Evolutionary conservation across 2,113 vertebrate species (phyloP).

Genomic region (Arothron firmamentum): DNA sequence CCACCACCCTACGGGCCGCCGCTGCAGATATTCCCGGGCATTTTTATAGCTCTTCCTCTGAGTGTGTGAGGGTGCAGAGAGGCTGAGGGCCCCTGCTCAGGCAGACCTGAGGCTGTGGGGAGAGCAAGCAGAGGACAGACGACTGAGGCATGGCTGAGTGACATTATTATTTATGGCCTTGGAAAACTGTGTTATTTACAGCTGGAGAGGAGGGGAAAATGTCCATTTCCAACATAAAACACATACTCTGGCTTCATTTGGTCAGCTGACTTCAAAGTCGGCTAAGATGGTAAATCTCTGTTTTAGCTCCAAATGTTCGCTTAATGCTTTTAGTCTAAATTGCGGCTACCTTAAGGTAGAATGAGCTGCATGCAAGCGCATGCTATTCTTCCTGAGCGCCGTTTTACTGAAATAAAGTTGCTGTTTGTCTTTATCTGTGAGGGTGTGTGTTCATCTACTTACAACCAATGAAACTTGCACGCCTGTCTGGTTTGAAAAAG

Average conservation of each 20-base stretch:
- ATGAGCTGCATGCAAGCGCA: slow-evolving; percentile 39
- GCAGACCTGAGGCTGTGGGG: slow-evolving; percentile 54
- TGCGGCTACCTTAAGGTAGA: slow-evolving; percentile 19
- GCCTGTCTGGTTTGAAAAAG: slow-evolving; percentile 25
- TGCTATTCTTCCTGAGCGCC: slow-evolving; percentile 19
- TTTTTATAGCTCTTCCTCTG: slow-evolving; percentile 54
- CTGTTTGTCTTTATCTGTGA: slow-evolving; percentile 26
- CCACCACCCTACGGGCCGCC: slow-evolving; percentile 49
- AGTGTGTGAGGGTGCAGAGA: slow-evolving; percentile 58
- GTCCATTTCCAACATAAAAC: slow-evolving; percentile 61
- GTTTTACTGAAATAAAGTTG: slow-evolving; percentile 16
- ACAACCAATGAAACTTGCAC: slow-evolving; percentile 19
- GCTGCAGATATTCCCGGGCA: slow-evolving; percentile 57
- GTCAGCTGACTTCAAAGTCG: slow-evolving; percentile 45
- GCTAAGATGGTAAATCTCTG: slow-evolving; percentile 44
- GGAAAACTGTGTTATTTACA: slow-evolving; percentile 64
- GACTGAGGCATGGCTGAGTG: slow-evolving; percentile 67
- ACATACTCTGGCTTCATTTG: slow-evolving; percentile 50
- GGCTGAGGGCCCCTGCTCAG: slow-evolving; percentile 48
- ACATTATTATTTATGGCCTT: slow-evolving; percentile 65
- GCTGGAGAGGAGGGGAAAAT: slow-evolving; percentile 51
- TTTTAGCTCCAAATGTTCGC: slow-evolving; percentile 39
- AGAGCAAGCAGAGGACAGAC: slow-evolving; percentile 71
- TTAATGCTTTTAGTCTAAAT: slow-evolving; percentile 40
- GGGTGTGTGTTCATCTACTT: slow-evolving; percentile 11